Evolutionary conservation across 64 coral and sea anemone genomes (phyloP), one percentile per base, ranked within the genome.

Genomic region (Porites lutea): DNA sequence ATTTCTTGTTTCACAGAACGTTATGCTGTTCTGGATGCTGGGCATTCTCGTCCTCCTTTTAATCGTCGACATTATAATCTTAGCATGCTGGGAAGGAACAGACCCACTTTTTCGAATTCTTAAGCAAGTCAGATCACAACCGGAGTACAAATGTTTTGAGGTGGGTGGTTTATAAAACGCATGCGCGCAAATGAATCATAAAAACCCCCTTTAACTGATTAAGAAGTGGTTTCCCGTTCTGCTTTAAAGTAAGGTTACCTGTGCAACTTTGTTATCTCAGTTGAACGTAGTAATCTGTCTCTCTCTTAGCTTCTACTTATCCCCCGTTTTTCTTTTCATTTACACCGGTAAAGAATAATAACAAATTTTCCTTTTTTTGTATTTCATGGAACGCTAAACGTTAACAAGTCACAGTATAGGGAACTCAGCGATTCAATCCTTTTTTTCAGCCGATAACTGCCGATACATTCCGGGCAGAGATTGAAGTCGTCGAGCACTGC

Each of bases 401-500:
- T 37, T 37, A 37, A 37, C 27, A 37, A 37, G 27, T 37, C 27
- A 37, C 27, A 1, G 1, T 37, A 37, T 1, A 37, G 27, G 27
- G 27, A 37, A 37, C 27, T 37, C 27, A 37, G 27, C 27, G 27
- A 37, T 37, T 37, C 1, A 37, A 37, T 37, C 27, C 27, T 37
- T 37, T 37, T 37, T 82, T 93, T 53, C 83, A 97, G 95, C 77
- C 88, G 48, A 97, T 94, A 77, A 94, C 95, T 21, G 95, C 75
- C 6, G 90, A 94, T 3, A 88, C 88, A 2, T 97, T 97, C 53
- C 68, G 16, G 20, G 92, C 88, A 46, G 52, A 91, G 6, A 90
- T 87, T 48, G 88, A 82, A 5, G 87, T 88, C 2, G 88, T 91
- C 2, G 95, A 97, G 44, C 92, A 94, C 16, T 97, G 95, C 65